Base-by-base conservation (phyloP, 2,113 vertebrate genomes). In the Pao palembangensis region DNA sequence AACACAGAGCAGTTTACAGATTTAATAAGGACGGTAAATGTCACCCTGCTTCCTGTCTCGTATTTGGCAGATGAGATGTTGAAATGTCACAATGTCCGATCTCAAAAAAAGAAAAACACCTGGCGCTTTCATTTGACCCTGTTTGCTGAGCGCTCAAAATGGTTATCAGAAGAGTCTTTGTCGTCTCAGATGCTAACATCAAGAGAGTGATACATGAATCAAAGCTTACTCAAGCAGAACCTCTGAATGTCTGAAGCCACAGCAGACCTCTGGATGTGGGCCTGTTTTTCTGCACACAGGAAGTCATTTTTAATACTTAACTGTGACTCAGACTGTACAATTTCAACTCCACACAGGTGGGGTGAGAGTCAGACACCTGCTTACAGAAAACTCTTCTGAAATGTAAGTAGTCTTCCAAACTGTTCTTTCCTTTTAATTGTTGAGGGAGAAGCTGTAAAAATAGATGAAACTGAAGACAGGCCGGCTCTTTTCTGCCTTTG, bases 221-320 rank as follows among this genome's bases (percentile, higher is more conserved):
- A 47, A 47, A 6, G 15, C 15, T n/a, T 17, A 6, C 44, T 17
- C 43, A 5, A 47, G n/a, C 1, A 49, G 38, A 18, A 43, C 1
- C 17, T 31, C 43, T 31, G 5, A 31, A 1, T 43, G 46, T 68
- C 28, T 58, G 5, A 58, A 64, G 21, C 42, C 28, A 15, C 16
- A 59, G 41, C 21, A 16, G 63, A 69, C 61, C 51, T 66, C 1
- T 2, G 17, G 38, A 50, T 71, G 41, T 42, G 73, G 75, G 83
- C 60, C 70, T 75, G 58, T 73, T 41, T 18, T 28, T 67, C 67
- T 75, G 71, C 76, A 77, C 75, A 80, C 82, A 88, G 85, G 85
- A 88, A 87, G 73, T 78, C 18, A 46, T 47, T n/a, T 47, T n/a
- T 2, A 47, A 17, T n/a, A n/a, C 44, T n/a, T n/a, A n/a, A 8